phyloP scores from a whole-genome alignment of 2,888 invertebrate genomes.

The Trachelus iudaicus region DNA sequence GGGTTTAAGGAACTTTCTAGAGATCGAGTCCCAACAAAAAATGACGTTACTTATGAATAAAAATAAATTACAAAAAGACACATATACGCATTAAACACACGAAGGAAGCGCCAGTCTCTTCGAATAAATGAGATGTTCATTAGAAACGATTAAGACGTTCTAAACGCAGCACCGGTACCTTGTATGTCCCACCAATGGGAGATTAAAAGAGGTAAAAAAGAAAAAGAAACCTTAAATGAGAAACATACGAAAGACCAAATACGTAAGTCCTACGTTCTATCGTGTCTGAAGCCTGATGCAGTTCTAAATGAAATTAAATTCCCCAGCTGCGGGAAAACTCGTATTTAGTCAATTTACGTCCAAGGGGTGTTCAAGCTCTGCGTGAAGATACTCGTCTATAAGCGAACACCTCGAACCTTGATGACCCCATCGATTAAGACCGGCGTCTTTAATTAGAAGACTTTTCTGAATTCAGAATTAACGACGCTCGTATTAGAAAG shows the following conservation, averaged over 20 bases:
- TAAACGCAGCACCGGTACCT: conserved; percentile 24
- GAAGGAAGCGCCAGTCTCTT: neutral
- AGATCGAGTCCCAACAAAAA: neutral
- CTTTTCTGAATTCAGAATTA: conserved; percentile 11
- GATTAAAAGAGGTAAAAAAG: neutral
- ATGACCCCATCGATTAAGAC: conserved; percentile 2
- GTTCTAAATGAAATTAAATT: neutral
- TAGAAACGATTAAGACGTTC: conserved; percentile 54
- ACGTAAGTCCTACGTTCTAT: neutral
- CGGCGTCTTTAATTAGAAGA: conserved; percentile 3
- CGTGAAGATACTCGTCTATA: neutral
- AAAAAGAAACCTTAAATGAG: neutral
- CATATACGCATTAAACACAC: neutral
- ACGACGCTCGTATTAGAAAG: conserved; percentile 11
- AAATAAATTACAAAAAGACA: neutral
- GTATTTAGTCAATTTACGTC: neutral
- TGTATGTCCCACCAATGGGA: neutral
- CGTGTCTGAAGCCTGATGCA: neutral
- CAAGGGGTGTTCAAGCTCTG: neutral
- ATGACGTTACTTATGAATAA: neutral
- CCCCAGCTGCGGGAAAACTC: neutral
- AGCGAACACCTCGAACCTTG: neutral
- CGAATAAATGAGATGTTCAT: conserved; percentile 49
- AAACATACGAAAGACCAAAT: neutral
- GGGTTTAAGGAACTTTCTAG: neutral